These are phyloP conservation scores for Adelphocoris suturalis DNA, from an alignment of 2,888 invertebrate species.

Conservation along the genomic window DNA sequence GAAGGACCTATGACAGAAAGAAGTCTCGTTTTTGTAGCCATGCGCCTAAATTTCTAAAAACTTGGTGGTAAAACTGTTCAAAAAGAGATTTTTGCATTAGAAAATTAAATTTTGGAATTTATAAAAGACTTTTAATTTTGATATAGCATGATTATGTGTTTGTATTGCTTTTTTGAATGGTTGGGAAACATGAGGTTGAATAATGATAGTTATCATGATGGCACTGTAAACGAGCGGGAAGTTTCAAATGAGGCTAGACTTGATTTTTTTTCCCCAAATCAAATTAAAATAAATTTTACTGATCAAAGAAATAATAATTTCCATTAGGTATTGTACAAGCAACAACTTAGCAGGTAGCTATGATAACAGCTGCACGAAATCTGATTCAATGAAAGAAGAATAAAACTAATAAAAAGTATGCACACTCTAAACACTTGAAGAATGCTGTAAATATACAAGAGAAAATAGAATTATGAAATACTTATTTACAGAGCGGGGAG, in stretches of 20 bases:
- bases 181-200: constrained; percentile 29
- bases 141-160: neutral
- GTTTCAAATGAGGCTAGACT: constrained; percentile 43
- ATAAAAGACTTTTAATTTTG: constrained; percentile 6
- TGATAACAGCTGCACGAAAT: too few species aligned
- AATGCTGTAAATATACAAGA: too few species aligned
- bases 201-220: constrained; percentile 36
- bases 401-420: too few species aligned
- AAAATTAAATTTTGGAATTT: constrained; percentile 47
- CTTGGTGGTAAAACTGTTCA: neutral
- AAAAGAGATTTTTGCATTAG: neutral
- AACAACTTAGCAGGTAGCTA: too few species aligned
- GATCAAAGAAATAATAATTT: too few species aligned
- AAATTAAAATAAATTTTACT: too few species aligned
- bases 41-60: constrained; percentile 72
- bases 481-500: too few species aligned
- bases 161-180: neutral
- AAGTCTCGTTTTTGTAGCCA: constrained; percentile 73
- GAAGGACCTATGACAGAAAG: constrained; percentile 74
- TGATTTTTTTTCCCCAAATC: too few species aligned
- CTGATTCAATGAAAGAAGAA: too few species aligned
- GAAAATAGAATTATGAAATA: too few species aligned
- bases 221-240: constrained; percentile 37
- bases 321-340: too few species aligned
- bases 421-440: too few species aligned